A percentile compares a stretch with the other conserved stretches of the same genome.
These are phyloP conservation scores for Pseudococcus jackbeardsleyi DNA, from an alignment of 2,888 invertebrate genomes.

Conservation along the genomic window DNA sequence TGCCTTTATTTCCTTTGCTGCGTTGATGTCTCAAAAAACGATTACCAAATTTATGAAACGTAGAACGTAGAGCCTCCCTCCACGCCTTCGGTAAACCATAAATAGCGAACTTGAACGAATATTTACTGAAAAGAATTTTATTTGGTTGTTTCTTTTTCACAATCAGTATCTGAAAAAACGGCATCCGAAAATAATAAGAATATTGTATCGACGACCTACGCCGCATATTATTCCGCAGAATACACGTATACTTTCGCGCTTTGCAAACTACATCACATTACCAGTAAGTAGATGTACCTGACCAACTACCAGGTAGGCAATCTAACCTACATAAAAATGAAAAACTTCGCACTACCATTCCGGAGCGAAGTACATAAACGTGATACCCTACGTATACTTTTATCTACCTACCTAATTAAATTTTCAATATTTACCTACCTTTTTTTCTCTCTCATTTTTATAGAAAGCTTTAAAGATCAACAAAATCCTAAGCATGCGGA, in stretches of 20 bases:
- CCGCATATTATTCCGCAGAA: conserved; percentile 32
- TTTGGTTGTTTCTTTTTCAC: neutral
- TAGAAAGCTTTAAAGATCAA: neutral
- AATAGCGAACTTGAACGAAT: neutral
- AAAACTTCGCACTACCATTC: neutral
- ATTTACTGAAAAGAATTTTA: neutral
- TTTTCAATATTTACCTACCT: too few species aligned
- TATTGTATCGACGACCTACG: conserved; percentile 22
- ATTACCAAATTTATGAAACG: too few species aligned
- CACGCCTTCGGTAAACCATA: too few species aligned
- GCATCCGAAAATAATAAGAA: conserved; percentile 11
- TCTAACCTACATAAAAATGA: neutral
- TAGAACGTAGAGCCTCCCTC: too few species aligned
- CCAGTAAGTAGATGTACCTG: neutral
- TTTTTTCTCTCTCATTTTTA: neutral
- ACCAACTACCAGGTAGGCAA: neutral
- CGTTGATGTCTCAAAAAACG: too few species aligned
- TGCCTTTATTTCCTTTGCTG: too few species aligned
- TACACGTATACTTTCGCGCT: conserved; percentile 41
- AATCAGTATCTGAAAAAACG: neutral
- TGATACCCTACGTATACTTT: neutral
- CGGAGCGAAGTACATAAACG: too few species aligned
- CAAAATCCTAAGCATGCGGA: neutral
- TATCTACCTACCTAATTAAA: neutral
- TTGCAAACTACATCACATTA: conserved; percentile 16